These are phyloP conservation scores for Cassiopea andromeda DNA, from an alignment of 30 jellyfish, hydroid and myxozoan species.

Conservation along the genomic window DNA sequence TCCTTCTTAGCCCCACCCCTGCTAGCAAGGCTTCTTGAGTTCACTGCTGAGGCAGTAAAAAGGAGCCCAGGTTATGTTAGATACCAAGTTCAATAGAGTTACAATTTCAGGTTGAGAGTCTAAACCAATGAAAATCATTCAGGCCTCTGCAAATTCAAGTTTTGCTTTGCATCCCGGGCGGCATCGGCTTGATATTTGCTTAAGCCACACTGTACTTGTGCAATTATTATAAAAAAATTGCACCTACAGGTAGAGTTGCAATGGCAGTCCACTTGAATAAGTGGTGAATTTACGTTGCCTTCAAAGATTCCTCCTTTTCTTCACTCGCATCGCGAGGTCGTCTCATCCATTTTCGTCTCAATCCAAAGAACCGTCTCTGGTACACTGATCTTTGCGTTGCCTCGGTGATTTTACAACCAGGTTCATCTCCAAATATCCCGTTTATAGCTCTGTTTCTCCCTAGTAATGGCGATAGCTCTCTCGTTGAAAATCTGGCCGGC, in stretches of 20 bases:
- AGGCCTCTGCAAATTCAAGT: background rate
- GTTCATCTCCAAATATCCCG: conserved; percentile 67
- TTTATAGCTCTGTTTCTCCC: conserved; percentile 67
- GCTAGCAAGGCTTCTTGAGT: too few relatives aligned
- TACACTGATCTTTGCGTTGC: conserved; percentile 48
- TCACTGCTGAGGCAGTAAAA: background rate
- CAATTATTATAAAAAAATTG: background rate
- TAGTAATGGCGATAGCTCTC: conserved; percentile 62
- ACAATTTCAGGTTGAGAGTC: background rate
- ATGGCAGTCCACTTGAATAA: background rate
- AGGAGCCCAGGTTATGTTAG: background rate
- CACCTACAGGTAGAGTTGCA: background rate
- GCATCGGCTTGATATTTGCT: background rate
- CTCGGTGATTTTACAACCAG: conserved; percentile 57
- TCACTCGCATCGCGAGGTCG: conserved; percentile 36
- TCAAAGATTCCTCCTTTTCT: background rate
- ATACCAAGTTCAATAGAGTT: background rate
- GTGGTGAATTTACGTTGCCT: conserved; percentile 4
- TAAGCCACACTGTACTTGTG: conserved; percentile 1
- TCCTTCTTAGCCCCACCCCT: too few relatives aligned
- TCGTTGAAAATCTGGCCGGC: conserved; percentile 53
- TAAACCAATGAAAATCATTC: background rate
- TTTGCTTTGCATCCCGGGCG: background rate
- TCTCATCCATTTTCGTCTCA: conserved; percentile 63
- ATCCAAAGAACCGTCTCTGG: conserved; percentile 56